A percentile compares a stretch with the other conserved stretches of the same genome.
phyloP scores from a whole-genome alignment of 2,888 invertebrate genomes.

The Horisme vitalbata region DNA sequence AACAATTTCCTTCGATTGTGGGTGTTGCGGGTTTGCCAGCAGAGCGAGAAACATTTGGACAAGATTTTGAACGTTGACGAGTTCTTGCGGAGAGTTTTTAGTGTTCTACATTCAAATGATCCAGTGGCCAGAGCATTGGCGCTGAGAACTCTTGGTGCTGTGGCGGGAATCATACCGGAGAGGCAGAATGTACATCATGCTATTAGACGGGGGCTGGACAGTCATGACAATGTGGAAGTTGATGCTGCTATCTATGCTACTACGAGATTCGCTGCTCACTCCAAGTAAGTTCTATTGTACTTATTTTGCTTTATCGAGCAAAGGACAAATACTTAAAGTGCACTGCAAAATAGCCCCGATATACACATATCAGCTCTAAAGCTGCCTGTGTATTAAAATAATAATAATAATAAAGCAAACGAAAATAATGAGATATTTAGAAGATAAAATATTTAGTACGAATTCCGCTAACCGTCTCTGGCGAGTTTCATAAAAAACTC shows the following conservation, averaged over 20 bases:
- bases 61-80: slow-evolving; percentile 98
- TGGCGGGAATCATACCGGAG: slow-evolving; percentile 96
- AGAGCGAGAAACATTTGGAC: slow-evolving; percentile 97
- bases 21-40: slow-evolving; percentile 96
- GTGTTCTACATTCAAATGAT: slow-evolving; percentile 98
- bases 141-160: slow-evolving; percentile 93
- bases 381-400: too few species aligned
- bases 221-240: slow-evolving; percentile 97
- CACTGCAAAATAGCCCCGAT: too few species aligned
- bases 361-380: too few species aligned
- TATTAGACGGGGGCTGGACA: slow-evolving; percentile 94
- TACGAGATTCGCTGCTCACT: slow-evolving; percentile 96
- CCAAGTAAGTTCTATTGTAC: slow-evolving; percentile 84
- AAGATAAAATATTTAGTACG: too few species aligned
- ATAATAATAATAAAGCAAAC: too few species aligned
- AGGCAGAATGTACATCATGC: slow-evolving; percentile 97
- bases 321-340: too few species aligned
- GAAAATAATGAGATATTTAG: too few species aligned
- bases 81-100: slow-evolving; percentile 91
- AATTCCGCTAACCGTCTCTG: too few species aligned
- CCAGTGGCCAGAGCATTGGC: slow-evolving; percentile 97
- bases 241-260: slow-evolving; percentile 98
- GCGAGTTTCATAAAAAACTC: too few species aligned
- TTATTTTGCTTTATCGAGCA: not conserved
- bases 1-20: slow-evolving; percentile 96